A percentile compares a stretch with the other conserved stretches of the same genome.
phyloP scores from a whole-genome alignment of 2,113 vertebrate genomes.

The Lepidothrix coronata region DNA sequence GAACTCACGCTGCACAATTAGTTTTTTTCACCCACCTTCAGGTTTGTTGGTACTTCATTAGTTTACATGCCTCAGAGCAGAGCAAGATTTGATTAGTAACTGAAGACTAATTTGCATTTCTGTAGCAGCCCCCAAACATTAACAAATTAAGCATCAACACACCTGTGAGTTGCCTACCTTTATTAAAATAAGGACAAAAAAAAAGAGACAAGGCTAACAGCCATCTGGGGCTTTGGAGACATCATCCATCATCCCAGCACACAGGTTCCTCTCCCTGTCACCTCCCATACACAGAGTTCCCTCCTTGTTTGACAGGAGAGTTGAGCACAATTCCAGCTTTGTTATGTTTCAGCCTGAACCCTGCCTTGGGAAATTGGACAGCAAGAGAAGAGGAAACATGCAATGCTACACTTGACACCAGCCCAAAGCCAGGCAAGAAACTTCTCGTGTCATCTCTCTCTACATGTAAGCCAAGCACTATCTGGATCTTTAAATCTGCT shows the following conservation, averaged over 20 bases:
- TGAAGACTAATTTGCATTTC: background rate
- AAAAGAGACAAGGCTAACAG: background rate
- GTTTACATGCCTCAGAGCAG: background rate
- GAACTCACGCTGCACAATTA: background rate
- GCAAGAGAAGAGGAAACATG: background rate
- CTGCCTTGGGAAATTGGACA: background rate
- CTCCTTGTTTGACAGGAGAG: background rate
- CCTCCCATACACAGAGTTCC: background rate
- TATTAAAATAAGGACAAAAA: background rate
- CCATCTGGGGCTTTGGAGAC: background rate
- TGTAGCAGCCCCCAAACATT: background rate
- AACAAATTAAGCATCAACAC: background rate
- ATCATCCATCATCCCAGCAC: background rate
- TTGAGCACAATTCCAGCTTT: background rate
- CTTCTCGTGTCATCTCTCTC: background rate
- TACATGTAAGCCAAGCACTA: background rate
- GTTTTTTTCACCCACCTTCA: background rate
- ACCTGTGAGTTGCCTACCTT: background rate
- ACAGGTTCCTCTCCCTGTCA: background rate
- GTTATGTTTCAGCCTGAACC: rapidly evolving
- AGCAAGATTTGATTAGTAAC: background rate
- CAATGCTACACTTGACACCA: background rate
- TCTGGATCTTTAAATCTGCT: background rate
- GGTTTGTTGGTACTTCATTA: background rate
- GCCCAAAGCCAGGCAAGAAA: background rate